Percentiles rank a stretch among this genome's conserved stretches.
phyloP scores from a whole-genome alignment of 2,113 vertebrate genomes.

The Channa maculata region DNA sequence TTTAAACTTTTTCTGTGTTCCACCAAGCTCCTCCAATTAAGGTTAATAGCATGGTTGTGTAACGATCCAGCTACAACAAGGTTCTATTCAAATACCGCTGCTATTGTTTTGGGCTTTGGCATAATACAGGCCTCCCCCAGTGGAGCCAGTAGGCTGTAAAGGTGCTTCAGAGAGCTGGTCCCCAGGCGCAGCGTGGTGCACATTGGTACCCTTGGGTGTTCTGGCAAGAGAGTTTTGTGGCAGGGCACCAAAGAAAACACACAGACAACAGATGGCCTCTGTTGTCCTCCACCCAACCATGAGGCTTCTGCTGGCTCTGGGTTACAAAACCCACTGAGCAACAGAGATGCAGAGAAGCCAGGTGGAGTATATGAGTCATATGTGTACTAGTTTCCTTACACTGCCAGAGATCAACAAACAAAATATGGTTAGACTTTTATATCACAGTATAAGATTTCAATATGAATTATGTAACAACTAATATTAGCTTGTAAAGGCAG shows the following conservation, averaged over 20 bases:
- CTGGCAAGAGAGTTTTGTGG: constrained; percentile 69
- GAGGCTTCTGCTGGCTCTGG: constrained; percentile 45
- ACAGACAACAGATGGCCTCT: constrained; percentile 75
- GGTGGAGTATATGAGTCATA: constrained; percentile 28
- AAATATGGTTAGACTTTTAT: neutral
- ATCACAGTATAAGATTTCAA: neutral
- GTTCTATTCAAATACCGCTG: constrained; percentile 37
- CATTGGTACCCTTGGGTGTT: constrained; percentile 62
- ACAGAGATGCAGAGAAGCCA: constrained; percentile 23
- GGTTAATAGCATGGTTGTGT: constrained; percentile 67
- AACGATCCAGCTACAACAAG: constrained; percentile 54
- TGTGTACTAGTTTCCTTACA: neutral
- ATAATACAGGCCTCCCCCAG: constrained; percentile 45
- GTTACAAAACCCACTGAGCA: constrained; percentile 51
- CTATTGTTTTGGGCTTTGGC: constrained; percentile 54
- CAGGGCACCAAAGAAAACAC: constrained; percentile 73
- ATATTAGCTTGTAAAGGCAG: neutral
- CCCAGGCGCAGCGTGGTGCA: constrained; percentile 38
- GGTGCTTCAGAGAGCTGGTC: constrained; percentile 60
- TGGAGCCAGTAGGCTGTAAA: constrained; percentile 50
- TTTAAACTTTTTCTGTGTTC: constrained; percentile 63
- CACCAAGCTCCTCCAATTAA: constrained; percentile 71
- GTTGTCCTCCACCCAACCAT: constrained; percentile 63
- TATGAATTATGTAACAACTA: neutral
- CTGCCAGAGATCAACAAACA: neutral